These are phyloP conservation scores for Aspidapion aeneum DNA, from an alignment of 2,888 invertebrate genomes.

Conservation along the genomic window DNA sequence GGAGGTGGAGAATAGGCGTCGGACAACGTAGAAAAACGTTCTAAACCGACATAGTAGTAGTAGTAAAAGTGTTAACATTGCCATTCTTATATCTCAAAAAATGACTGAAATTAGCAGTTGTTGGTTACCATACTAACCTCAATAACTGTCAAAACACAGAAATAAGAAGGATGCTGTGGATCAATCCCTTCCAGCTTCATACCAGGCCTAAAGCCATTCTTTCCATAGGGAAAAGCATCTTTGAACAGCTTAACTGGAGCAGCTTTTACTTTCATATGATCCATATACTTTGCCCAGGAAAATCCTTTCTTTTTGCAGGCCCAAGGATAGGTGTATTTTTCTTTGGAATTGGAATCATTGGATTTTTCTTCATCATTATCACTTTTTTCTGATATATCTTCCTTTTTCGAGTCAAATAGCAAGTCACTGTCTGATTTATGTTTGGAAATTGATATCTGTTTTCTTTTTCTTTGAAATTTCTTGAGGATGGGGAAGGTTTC, in stretches of 20 bases:
- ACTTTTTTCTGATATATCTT: slow-evolving; percentile 28
- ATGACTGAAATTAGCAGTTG: too few relatives aligned
- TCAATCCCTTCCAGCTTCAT: slow-evolving; percentile 94
- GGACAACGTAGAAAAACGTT: too few relatives aligned
- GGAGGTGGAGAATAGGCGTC: too few relatives aligned
- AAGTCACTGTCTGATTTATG: slow-evolving; percentile 32
- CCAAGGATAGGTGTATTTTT: slow-evolving; percentile 60
- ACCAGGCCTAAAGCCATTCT: slow-evolving; percentile 75
- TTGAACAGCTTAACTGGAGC: slow-evolving; percentile 77
- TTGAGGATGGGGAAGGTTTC: slow-evolving; percentile 29
- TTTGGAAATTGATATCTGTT: slow-evolving; percentile 23
- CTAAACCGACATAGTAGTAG: too few relatives aligned
- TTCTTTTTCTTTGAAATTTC: slow-evolving; percentile 39
- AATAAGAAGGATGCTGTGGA: slow-evolving; percentile 84
- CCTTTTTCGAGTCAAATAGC: slow-evolving; percentile 21
- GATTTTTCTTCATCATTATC: slow-evolving; percentile 40
- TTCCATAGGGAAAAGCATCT: slow-evolving; percentile 70
- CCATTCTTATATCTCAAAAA: too few relatives aligned
- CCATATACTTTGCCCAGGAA: slow-evolving; percentile 74
- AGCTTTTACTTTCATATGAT: slow-evolving; percentile 66
- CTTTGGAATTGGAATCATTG: slow-evolving; percentile 42
- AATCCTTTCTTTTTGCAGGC: slow-evolving; percentile 69
- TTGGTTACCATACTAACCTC: slow-evolving; percentile 49
- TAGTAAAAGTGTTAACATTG: too few relatives aligned
- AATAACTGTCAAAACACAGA: slow-evolving; percentile 83